These are phyloP conservation scores for Nothura maculosa DNA, from an alignment of 2,797 vertebrate species.

Conservation along the genomic window DNA sequence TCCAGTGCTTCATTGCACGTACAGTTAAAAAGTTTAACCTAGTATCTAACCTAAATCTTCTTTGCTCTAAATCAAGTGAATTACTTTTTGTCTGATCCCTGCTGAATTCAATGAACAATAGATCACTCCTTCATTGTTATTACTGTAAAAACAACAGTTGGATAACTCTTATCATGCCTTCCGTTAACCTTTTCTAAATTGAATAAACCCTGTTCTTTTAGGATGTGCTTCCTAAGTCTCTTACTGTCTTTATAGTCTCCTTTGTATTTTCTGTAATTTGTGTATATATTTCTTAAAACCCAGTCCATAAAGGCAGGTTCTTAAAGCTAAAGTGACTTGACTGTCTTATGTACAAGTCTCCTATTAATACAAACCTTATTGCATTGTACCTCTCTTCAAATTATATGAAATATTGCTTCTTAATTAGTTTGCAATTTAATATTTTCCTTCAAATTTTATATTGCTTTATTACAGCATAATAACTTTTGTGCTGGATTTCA, in stretches of 20 bases:
- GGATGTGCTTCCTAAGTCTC: neutral
- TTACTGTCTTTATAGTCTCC: neutral
- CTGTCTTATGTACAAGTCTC: neutral
- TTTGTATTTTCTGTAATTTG: neutral
- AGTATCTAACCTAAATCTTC: neutral
- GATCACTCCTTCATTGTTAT: neutral
- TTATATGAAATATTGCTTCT: neutral
- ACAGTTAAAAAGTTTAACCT: neutral
- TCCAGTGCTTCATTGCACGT: neutral
- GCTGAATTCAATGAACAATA: neutral
- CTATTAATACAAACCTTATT: neutral
- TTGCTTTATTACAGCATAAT: neutral
- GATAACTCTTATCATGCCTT: neutral
- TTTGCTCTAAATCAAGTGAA: neutral
- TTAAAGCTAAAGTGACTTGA: neutral
- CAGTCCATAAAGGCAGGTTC: neutral
- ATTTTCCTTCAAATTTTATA: neutral
- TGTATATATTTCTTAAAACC: neutral
- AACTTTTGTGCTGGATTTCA: neutral
- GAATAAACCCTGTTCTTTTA: neutral
- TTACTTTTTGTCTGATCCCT: neutral
- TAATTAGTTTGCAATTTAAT: neutral
- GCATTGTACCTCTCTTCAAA: neutral
- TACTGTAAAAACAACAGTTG: neutral
- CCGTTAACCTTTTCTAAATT: neutral